Base-by-base conservation (phyloP, 1,140 invertebrate species). In the Caenorhabditis latens region DNA sequence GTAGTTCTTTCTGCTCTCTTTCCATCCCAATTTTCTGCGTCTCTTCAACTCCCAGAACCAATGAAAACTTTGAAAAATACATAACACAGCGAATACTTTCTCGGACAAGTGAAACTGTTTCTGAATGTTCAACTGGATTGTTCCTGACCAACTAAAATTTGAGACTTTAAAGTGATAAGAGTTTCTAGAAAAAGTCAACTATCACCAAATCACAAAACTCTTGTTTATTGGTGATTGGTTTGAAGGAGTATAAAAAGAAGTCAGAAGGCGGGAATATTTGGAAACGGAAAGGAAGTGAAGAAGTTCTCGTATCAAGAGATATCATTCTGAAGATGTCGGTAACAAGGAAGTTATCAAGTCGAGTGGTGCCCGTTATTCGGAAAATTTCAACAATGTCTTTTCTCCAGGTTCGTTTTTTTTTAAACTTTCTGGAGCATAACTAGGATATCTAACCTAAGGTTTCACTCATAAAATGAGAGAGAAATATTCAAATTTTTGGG, bases 351-450 rank as follows among this genome's bases (percentile, higher is more conserved):
- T 14, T 79, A 11, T 79, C 71, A 4, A 79, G 71, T 79, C 71
- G 71, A 21, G 46, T 79, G 21, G 71, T 14, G 2, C 71, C 71
- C 7, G 71, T 79, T 4, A 19, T 79, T 14, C 71, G 71, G n/a
- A 79, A 79, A 53, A 79, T 79, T 24, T 79, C 71, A 11, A 79
- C 71, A 53, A 79, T 79, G 71, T 79, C 71, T 5, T 79, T 79
- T 24, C n/a, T 79, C 4, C 46, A 79, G 71, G 71, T 79, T 7
- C 11, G 21, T 48, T 24, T 79, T 48, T 19, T n/a, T 11, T 4
- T 42, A 13, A 14, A 40, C 40, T 42, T 42, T 67, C 40, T 21
- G 16, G 40, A 8, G 16, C 5, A 53, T 16, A 53, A 0, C 5
- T 53, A 53, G 13, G 13, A 9, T 6, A 11, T 14, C 50, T 16